Evolutionary conservation across 2,113 vertebrate species (phyloP).

Genomic region (Caracal caracal): DNA sequence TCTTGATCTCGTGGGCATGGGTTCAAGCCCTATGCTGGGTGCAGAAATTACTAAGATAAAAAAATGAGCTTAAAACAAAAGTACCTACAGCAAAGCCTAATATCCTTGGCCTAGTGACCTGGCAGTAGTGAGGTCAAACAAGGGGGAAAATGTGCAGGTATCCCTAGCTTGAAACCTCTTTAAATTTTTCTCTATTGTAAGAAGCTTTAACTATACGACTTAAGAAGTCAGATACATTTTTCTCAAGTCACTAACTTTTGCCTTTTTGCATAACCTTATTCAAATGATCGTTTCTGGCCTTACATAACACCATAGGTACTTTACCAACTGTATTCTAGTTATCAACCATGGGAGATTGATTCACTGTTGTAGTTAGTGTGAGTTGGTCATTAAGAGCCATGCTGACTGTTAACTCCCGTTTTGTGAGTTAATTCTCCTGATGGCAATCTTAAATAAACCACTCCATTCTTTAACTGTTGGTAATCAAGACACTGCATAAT

Average conservation of each 20-base stretch:
- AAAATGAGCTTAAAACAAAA: not conserved
- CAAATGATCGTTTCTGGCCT: not conserved
- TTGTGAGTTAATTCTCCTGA: slow-evolving; percentile 2
- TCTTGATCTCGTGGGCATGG: not conserved
- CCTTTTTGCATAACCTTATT: not conserved
- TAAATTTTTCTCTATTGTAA: not conserved
- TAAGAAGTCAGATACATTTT: not conserved
- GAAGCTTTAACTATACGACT: not conserved
- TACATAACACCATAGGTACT: not conserved
- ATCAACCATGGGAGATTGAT: not conserved
- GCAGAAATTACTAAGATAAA: not conserved
- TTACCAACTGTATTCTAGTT: not conserved
- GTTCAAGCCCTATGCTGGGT: not conserved
- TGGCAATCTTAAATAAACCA: not conserved
- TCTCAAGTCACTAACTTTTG: not conserved
- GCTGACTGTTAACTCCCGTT: not conserved
- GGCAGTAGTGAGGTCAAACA: not conserved
- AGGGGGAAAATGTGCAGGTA: not conserved
- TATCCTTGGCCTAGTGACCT: not conserved
- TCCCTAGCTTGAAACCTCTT: not conserved
- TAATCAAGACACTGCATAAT: not conserved
- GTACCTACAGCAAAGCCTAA: not conserved
- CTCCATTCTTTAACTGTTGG: not conserved
- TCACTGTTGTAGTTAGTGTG: not conserved
- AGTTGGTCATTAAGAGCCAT: not conserved